These are phyloP conservation scores for Ophioderma brevispina DNA, from an alignment of 35 echinoderm and acorn worm genomes.

Conservation along the genomic window DNA sequence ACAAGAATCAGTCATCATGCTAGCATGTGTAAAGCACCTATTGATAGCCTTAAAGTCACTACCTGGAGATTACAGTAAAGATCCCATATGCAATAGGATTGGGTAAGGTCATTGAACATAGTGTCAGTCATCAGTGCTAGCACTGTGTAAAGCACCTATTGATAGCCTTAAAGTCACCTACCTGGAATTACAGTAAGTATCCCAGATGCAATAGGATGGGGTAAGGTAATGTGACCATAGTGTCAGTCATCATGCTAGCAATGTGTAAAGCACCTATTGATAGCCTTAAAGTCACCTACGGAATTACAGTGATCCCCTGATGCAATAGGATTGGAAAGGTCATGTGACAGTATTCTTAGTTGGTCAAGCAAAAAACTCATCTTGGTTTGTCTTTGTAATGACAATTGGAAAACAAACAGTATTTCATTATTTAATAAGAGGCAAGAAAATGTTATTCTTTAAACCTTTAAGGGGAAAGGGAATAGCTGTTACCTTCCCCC, in stretches of 20 bases:
- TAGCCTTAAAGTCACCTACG: constrained; percentile 78
- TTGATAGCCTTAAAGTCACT: constrained; percentile 79
- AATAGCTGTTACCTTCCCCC: too few relatives aligned
- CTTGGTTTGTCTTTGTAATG: too few relatives aligned
- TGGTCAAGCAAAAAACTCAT: too few relatives aligned
- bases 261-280: constrained; percentile 70
- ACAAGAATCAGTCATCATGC: constrained; percentile 75
- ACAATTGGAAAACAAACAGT: too few relatives aligned
- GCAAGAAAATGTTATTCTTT: too few relatives aligned
- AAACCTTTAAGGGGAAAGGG: too few relatives aligned
- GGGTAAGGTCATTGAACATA: too few relatives aligned
- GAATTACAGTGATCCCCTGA: constrained; percentile 97
- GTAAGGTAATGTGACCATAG: too few relatives aligned
- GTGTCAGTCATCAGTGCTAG: constrained; percentile 67
- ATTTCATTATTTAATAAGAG: too few relatives aligned
- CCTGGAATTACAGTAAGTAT: constrained; percentile 98
- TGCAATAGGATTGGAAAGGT: not conserved
- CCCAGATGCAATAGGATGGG: not conserved
- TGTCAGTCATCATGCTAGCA: constrained; percentile 63
- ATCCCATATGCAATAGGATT: constrained; percentile 24
- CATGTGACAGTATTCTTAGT: too few relatives aligned
- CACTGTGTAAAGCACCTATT: constrained; percentile 61
- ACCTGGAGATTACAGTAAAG: constrained; percentile 94
- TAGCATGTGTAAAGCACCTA: constrained; percentile 70
- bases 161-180: constrained; percentile 86